phyloP scores from a whole-genome alignment of 2,888 invertebrate species.

The Metalampra italica region DNA sequence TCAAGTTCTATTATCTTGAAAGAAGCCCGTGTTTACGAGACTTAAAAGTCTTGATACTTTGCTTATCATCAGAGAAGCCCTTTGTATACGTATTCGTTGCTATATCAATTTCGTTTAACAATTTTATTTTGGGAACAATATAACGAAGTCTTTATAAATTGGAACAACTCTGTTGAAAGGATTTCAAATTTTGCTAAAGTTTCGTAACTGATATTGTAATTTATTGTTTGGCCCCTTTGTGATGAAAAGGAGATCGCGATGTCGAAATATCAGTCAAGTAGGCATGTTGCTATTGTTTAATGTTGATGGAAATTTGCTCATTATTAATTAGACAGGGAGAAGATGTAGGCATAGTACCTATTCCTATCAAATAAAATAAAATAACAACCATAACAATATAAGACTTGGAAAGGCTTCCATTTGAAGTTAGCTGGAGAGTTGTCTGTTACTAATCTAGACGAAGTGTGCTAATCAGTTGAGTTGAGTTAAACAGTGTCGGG shows the following conservation, averaged over 20 bases:
- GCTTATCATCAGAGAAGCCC: background rate
- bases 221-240: conserved; percentile 22
- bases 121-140: conserved; percentile 16
- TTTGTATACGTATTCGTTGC: conserved; percentile 11
- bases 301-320: background rate
- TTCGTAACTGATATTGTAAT: conserved; percentile 22
- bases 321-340: background rate
- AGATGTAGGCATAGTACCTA: no score
- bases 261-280: conserved; percentile 14
- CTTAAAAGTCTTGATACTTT: conserved; percentile 1
- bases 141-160: conserved; percentile 26
- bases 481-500: no score
- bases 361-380: no score
- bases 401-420: no score
- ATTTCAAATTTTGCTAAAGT: conserved; percentile 26
- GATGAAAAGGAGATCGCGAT: conserved; percentile 19
- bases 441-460: no score
- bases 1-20: conserved; percentile 3
- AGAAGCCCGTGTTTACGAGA: background rate
- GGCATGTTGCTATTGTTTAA: background rate
- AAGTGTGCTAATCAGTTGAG: no score
- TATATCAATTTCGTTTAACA: conserved; percentile 13
- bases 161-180: conserved; percentile 28
- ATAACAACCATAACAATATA: no score
- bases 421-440: no score